Evolutionary conservation across 2,113 vertebrate species (phyloP), one percentile per base, ranked within the genome.

Genomic region (Monarcha castaneiventris): DNA sequence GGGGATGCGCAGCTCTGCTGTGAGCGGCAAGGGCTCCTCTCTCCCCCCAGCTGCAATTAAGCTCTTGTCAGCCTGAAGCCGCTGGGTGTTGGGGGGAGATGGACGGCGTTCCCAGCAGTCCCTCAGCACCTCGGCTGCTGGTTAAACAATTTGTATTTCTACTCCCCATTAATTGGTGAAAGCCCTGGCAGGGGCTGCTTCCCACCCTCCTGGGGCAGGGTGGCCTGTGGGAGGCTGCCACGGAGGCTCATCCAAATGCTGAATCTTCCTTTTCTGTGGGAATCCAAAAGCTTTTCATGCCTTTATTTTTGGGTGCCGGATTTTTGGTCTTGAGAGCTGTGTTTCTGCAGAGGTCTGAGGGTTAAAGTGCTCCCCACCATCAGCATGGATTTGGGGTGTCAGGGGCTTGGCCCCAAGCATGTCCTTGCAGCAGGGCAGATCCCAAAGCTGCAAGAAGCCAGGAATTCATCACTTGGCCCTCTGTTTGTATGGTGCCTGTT

Each of bases 141-240:
- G 2, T 93, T 62, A 51, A 94, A 87, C 52, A 69, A 82, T 95
- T 96, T 94, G 90, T 83, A 74, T 90, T 85, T 93, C 72, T 78
- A 15, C 55, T 78, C 75, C 59, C 87, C 29, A 2, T 79, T 95
- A 92, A 94, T 84, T 77, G 82, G 10, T 16, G 56, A 13, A 18
- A 93, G 7, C 37, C 68, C 63, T 44, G 84, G 88, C 79, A 76
- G 72, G 56, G 72, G n/a, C 77, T 64, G 54, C 63, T 85, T 61
- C 43, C 20, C 8, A 1, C 52, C 61, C 90, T 62, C 79, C 84
- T 49, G 89, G 87, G 67, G 51, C 7, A 4, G 41, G 63, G 18
- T 1, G 35, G 62, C 48, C 30, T 1, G 1, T 0, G 0, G 80
- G 89, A 90, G n/a, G 43, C 58, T 43, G 63, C 63, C 0, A 1